Conservation (phyloP, 2,888 invertebrate species). For the Eucera pruinosa region DNA sequence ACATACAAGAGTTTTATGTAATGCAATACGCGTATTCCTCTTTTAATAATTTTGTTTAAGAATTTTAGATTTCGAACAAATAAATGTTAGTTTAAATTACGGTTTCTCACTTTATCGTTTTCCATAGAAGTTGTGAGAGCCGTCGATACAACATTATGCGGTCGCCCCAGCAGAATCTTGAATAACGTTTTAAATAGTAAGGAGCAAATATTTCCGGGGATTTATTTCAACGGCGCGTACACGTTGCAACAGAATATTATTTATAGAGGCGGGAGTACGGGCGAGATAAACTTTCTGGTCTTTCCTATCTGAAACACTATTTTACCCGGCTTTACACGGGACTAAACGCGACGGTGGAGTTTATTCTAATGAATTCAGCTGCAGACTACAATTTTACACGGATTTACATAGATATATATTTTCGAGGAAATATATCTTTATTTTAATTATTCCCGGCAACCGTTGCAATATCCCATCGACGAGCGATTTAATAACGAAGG, state of each 20-base stretch:
- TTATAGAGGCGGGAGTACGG: conserved; percentile 28
- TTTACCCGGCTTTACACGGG: conserved; percentile 41
- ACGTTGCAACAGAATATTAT: conserved; percentile 49
- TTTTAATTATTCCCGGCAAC: conserved; percentile 29
- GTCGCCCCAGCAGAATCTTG: neutral
- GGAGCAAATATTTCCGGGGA: conserved; percentile 38
- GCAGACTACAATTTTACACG: conserved; percentile 24
- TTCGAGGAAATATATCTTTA: conserved; percentile 17
- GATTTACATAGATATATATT: conserved; percentile 34
- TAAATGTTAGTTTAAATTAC: no score
- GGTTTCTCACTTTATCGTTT: neutral
- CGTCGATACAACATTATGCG: conserved; percentile 22
- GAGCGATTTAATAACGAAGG: neutral
- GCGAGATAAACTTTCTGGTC: conserved; percentile 57
- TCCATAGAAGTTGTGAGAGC: conserved; percentile 15
- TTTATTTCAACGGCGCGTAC: conserved; percentile 45
- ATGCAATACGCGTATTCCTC: neutral
- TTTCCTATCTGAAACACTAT: conserved; percentile 54
- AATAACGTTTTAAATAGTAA: conserved; percentile 35
- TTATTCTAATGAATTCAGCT: conserved; percentile 55
- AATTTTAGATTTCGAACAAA: no score
- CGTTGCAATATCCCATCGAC: neutral
- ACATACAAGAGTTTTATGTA: no score
- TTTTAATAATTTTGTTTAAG: neutral
- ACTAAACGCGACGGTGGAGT: conserved; percentile 43